Base-by-base conservation (phyloP, 1,140 invertebrate genomes). In the Dermatophagoides farinae region DNA sequence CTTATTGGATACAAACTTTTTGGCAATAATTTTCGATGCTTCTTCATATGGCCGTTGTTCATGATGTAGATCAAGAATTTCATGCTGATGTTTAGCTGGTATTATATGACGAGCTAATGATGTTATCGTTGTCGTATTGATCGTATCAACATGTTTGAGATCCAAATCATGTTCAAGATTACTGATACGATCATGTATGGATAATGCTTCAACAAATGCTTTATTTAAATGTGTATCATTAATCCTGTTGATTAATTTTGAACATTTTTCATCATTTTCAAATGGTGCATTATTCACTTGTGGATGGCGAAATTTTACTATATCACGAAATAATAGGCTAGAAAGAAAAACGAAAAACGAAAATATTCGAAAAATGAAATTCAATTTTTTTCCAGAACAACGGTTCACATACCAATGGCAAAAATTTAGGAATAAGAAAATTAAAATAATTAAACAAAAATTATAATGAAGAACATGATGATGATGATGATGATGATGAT, bases 1-100 rank as follows among this genome's bases (percentile, higher is more conserved):
- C n/a, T n/a, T n/a, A n/a, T n/a, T n/a, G n/a, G n/a, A 39, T 50
- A 50, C 10, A 40, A 38, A 60, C 58, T 60, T 60, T 60, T 60
- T 60, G 52, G 44, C 44, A 37, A 60, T 51, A 47, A 47, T n/a
- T 39, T 31, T 46, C n/a, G 58, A 60, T 10, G 46, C 58, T 41
- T 60, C 58, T 60, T 60, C 58, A 44, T n/a, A 60, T 14, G 31
- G 10, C 5, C 46, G 10, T 50, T 60, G 58, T 39, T 60, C 44
- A 16, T 60, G 14, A 60, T 60, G 58, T 6, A 41, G 18, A 9
- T 18, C n/a, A n/a, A 43, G 41, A 16, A 60, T 18, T 16, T 60
- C 8, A 8, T 60, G 18, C 8, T 31, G 9, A 25, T 52, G 14
- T 37, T 38, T 20, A 11, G 58, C 47, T 4, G 58, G 58, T 12